phyloP scores from a whole-genome alignment of 2,113 vertebrate species.

The Xenopus tropicalis region UCB_Xtro_10.0 CM004445.2:111538501-111539000 shows the following conservation, averaged over 20 bases:
- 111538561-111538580: too few species aligned
- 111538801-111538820: slow-evolving; percentile 89
- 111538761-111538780: slow-evolving; percentile 89
- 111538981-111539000: slow-evolving; percentile 95
- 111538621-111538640: too few species aligned
- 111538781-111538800: slow-evolving; percentile 91
- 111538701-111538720: neutral
- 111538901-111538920: slow-evolving; percentile 88
- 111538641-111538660: neutral
- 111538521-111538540: too few species aligned
- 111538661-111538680: neutral
- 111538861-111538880: slow-evolving; percentile 86
- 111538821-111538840: slow-evolving; percentile 89
- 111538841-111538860: slow-evolving; percentile 86
- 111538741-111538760: slow-evolving; percentile 44
- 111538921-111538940: slow-evolving; percentile 86
- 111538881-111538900: slow-evolving; percentile 89
- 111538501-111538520: too few species aligned
- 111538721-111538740: too few species aligned
- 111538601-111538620: too few species aligned
- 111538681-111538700: neutral
- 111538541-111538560: too few species aligned
- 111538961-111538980: slow-evolving; percentile 92
- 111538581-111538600: too few species aligned
- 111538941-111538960: slow-evolving; percentile 87